phyloP scores from a whole-genome alignment of 2,797 vertebrate genomes.

The Myripristis jacobus region DNA sequence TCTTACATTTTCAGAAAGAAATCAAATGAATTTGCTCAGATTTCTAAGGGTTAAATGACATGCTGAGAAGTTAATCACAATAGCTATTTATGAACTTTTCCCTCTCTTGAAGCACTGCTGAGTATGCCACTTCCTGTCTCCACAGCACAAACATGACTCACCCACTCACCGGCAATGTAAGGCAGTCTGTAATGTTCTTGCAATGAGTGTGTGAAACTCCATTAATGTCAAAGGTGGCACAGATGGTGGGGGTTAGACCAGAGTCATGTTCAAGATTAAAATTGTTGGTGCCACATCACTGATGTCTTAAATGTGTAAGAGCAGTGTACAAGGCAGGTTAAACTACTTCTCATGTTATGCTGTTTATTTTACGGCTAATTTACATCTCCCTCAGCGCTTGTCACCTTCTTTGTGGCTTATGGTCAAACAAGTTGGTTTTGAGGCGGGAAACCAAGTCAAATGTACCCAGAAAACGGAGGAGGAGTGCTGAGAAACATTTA shows the following conservation, averaged over 20 bases:
- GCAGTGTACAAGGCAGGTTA: not conserved
- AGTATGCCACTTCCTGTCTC: constrained; percentile 65
- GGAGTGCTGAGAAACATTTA: constrained; percentile 27
- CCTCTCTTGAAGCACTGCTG: constrained; percentile 27
- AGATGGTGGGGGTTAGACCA: constrained; percentile 15
- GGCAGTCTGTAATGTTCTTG: constrained; percentile 38
- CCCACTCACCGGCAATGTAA: constrained; percentile 43
- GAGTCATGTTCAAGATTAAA: constrained; percentile 30
- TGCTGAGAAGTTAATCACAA: too few relatives aligned
- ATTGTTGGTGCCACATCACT: not conserved
- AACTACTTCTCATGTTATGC: constrained; percentile 31
- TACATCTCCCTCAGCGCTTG: constrained; percentile 5
- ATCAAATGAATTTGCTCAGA: too few relatives aligned
- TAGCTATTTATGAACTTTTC: constrained; percentile 2
- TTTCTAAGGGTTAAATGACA: too few relatives aligned
- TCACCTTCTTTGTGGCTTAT: constrained; percentile 13
- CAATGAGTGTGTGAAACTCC: constrained; percentile 50
- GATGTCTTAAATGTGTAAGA: not conserved
- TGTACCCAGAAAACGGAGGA: constrained; percentile 28
- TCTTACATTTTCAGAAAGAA: too few relatives aligned
- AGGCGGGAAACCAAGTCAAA: constrained; percentile 16
- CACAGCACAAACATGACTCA: constrained; percentile 55
- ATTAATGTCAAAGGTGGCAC: not conserved
- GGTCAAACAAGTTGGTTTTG: constrained; percentile 38
- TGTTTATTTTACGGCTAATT: constrained; percentile 46